Evolutionary conservation across 2,797 vertebrate species (phyloP).

Genomic region (Gadopsis bispinosus): DNA sequence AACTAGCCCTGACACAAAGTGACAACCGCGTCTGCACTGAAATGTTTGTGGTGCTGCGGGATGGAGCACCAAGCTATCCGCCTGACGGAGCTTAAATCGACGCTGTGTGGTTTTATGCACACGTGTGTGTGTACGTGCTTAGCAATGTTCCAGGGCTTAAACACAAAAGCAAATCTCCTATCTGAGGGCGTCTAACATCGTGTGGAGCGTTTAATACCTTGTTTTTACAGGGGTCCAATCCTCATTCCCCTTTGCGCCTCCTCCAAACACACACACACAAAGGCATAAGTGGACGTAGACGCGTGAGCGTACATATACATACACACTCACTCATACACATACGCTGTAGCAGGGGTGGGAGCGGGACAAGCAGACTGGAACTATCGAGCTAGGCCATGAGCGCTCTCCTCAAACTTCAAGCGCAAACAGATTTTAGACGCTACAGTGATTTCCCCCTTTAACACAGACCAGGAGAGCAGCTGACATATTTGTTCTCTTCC

Average conservation of each 20-base stretch:
- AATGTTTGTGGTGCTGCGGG: slow-evolving; percentile 28
- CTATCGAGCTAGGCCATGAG: slow-evolving; percentile 69
- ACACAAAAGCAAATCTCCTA: slow-evolving; percentile 51
- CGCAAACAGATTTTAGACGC: slow-evolving; percentile 68
- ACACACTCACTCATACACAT: background rate
- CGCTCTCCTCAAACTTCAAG: slow-evolving; percentile 61
- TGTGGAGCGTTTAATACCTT: slow-evolving; percentile 41
- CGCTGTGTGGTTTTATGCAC: background rate
- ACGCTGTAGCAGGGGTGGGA: background rate
- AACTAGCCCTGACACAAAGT: slow-evolving; percentile 26
- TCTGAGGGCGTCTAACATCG: slow-evolving; percentile 43
- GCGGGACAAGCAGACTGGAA: slow-evolving; percentile 72
- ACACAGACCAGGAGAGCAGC: slow-evolving; percentile 53
- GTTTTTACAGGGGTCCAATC: slow-evolving; percentile 32
- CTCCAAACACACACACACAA: slow-evolving; percentile 32
- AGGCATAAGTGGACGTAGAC: background rate
- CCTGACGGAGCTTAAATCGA: slow-evolving; percentile 25
- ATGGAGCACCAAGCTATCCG: slow-evolving; percentile 17
- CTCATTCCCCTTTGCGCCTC: slow-evolving; percentile 8
- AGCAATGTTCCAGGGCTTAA: slow-evolving; percentile 40
- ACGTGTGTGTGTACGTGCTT: background rate
- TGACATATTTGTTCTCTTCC: slow-evolving; percentile 67
- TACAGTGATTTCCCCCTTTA: slow-evolving; percentile 54
- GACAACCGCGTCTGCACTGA: slow-evolving; percentile 43
- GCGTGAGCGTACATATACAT: background rate